Conservation (phyloP, 2,113 vertebrate species). For the Lampris megalopsis region DNA sequence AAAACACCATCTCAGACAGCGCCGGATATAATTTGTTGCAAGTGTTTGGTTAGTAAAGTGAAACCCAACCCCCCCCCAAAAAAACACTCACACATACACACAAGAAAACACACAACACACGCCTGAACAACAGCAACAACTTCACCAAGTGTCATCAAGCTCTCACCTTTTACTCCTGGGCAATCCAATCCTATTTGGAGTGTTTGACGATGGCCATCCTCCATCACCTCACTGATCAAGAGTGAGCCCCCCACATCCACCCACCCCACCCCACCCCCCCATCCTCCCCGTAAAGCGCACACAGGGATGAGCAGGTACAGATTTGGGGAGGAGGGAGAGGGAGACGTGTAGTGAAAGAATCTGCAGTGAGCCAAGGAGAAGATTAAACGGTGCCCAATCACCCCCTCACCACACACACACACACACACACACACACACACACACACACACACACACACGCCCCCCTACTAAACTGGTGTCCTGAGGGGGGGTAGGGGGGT, state of each 20-base stretch:
- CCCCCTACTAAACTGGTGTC: conserved; percentile 67
- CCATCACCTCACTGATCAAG: conserved; percentile 78
- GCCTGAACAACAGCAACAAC: conserved; percentile 17
- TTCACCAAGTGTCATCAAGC: conserved; percentile 62
- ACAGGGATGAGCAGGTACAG: conserved; percentile 78
- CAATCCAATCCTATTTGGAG: conserved; percentile 79
- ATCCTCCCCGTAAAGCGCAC: conserved; percentile 67
- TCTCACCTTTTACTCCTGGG: conserved; percentile 74
- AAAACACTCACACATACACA: not conserved
- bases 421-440: conserved; percentile 31
- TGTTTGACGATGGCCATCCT: conserved; percentile 78
- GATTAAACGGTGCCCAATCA: conserved; percentile 76
- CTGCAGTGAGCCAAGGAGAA: conserved; percentile 77
- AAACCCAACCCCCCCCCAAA: not conserved
- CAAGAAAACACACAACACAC: not conserved
- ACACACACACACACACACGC: conserved; percentile 29
- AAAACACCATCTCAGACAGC: conserved; percentile 53
- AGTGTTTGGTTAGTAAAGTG: conserved; percentile 53
- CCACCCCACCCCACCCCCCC: not conserved
- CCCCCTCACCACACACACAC: conserved; percentile 28
- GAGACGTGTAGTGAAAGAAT: conserved; percentile 76
- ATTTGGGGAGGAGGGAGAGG: conserved; percentile 70
- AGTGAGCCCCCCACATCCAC: conserved; percentile 5
- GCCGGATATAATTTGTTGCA: conserved; percentile 49
- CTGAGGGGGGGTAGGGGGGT: conserved; percentile 47